Evolutionary conservation across 2,888 invertebrate species (phyloP), one percentile per base, ranked within the genome.

Genomic region (Gisinianus flammeolus): DNA sequence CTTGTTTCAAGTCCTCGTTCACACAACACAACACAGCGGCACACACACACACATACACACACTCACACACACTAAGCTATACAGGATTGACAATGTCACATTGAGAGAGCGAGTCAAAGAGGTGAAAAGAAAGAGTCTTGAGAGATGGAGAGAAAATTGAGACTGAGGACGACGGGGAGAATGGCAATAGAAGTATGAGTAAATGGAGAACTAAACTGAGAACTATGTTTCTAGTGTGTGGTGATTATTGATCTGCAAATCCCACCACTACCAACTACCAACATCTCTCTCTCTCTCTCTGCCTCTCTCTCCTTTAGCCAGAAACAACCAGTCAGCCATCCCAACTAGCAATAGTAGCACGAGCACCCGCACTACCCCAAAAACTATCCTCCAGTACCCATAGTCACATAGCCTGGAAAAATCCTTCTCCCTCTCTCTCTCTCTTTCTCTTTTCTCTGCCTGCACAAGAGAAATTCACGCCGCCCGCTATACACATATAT

Each of bases 221-320:
- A 68, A 68, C 68, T 68, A 68, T 68, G 31, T 69, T 44, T 44
- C 35, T 26, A 69, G 35, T 69, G 69, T 69, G 69, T 69, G 69
- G 44, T 69, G 69, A 69, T 69, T 69, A 69, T 69, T 69, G 69
- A 69, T 69, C 69, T 69, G 26, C 69, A 69, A 69, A 62, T 69
- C 69, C 69, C 24, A 69, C 69, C 69, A 69, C 44, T 30, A 66
- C 66, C 66, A 26, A 66, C 66, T 19, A 26, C 66, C n/a, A n/a
- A n/a, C 67, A 67, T 67, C 67, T 31, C 67, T n/a, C n/a, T 31
- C 31, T 31, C 31, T 12, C 64, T 26, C 12, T 64, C 64, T 26
- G 12, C 28, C 64, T 28, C 64, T 26, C 10, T 69, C 69, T 24
- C 44, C 44, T 44, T 44, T 44, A 44, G 44, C 44, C 44, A 6